Evolutionary conservation across 2,797 vertebrate species (phyloP), one percentile per base, ranked within the genome.

Genomic region (Scarus forsteni): DNA sequence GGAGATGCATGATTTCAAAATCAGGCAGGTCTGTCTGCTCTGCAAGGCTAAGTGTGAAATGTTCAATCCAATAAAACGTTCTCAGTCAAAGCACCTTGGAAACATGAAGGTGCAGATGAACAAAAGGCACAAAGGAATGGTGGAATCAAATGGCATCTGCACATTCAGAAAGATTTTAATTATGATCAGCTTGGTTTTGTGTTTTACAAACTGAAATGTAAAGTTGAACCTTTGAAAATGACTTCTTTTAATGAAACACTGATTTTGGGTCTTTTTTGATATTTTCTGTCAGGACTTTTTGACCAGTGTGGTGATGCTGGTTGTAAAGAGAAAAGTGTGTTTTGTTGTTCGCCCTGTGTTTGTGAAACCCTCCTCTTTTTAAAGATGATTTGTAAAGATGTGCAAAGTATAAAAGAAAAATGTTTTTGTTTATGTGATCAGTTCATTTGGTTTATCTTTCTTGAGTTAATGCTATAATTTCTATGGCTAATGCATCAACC

Each of bases 1-100:
- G n/a, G n/a, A n/a, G n/a, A n/a, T n/a, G n/a, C n/a, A n/a, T n/a
- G n/a, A n/a, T n/a, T n/a, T n/a, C n/a, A n/a, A n/a, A n/a, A n/a
- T n/a, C n/a, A n/a, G n/a, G n/a, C n/a, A n/a, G n/a, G n/a, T n/a
- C n/a, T n/a, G n/a, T n/a, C n/a, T n/a, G n/a, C n/a, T n/a, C n/a
- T n/a, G n/a, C n/a, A n/a, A n/a, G n/a, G n/a, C n/a, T n/a, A 69
- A 77, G 8, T 72, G 39, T 59, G 48, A 35, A 39, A 42, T 0
- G 0, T 3, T 10, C 45, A 51, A 9, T 9, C 3, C 35, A 15
- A 27, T 36, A 12, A 19, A 50, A 27, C 3, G 18, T 44, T 14
- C 44, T 10, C 1, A 16, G 48, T 34, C 7, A 18, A 53, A 27
- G 18, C 18, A 46, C 0, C 14, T 19, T n/a, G 27, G 11, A 3